phyloP scores from a whole-genome alignment of 2,888 invertebrate species.

The Didymodactylos carnosus region DNA sequence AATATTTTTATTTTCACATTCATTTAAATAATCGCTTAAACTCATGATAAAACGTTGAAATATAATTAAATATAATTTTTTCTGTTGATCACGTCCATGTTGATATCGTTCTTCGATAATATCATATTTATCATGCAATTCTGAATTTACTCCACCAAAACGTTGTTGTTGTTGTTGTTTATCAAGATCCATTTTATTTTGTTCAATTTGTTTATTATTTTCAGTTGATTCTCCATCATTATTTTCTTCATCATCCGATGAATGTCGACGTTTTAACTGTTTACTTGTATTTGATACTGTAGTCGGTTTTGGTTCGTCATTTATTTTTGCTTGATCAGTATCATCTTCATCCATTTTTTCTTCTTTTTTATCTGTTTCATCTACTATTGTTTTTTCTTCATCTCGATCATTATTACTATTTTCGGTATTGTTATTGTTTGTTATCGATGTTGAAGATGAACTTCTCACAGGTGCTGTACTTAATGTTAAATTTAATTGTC shows the following conservation, averaged over 20 bases:
- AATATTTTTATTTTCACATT: constrained; percentile 73
- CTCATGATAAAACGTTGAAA: constrained; percentile 78
- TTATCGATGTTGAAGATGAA: constrained; percentile 39
- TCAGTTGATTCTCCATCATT: constrained; percentile 37
- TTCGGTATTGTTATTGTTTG: constrained; percentile 48
- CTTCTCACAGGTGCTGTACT: constrained; percentile 50
- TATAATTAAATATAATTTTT: neutral
- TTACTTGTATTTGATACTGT: too few relatives aligned
- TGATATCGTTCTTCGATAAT: neutral
- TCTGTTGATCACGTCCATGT: neutral
- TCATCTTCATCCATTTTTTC: constrained; percentile 61
- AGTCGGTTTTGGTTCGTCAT: constrained; percentile 27
- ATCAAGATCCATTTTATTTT: neutral
- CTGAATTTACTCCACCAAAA: neutral
- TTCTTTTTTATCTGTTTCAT: too few relatives aligned
- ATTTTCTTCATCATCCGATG: constrained; percentile 24
- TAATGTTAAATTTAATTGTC: neutral
- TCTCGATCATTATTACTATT: constrained; percentile 66
- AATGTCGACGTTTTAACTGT: constrained; percentile 15
- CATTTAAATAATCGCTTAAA: constrained; percentile 75
- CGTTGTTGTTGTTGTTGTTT: neutral
- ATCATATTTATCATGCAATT: neutral
- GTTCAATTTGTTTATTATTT: constrained; percentile 24
- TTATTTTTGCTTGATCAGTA: constrained; percentile 33
- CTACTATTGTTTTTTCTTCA: constrained; percentile 50